A percentile compares a stretch with the other conserved stretches of the same genome.
Evolutionary conservation across 35 echinoderm and acorn worm species (phyloP).

Genomic region (Eucidaris tribuloides): DNA sequence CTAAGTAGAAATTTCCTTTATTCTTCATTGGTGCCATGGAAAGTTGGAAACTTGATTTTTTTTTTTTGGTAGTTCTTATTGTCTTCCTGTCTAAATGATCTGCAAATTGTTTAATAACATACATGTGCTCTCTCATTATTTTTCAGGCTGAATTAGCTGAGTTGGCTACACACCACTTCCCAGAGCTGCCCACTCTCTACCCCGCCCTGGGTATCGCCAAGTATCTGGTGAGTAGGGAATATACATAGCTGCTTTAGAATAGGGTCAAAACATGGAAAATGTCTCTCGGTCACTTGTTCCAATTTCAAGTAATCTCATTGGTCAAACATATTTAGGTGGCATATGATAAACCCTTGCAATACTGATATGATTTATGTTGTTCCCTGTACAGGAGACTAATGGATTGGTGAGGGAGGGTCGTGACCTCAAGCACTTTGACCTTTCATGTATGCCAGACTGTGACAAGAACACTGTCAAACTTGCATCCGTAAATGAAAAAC

Average conservation of each 20-base stretch:
- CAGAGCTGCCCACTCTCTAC: conserved; percentile 13
- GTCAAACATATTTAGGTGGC: background rate
- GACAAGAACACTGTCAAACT: conserved; percentile 24
- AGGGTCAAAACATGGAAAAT: background rate
- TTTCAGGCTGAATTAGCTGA: conserved; percentile 23
- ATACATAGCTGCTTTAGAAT: background rate
- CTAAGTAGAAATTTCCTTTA: too few species aligned
- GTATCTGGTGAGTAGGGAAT: conserved; percentile 25
- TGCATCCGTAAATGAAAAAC: background rate
- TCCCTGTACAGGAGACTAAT: conserved; percentile 9
- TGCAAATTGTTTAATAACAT: too few species aligned
- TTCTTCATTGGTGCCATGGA: too few species aligned
- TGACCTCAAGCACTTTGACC: conserved; percentile 50
- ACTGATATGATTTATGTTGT: background rate
- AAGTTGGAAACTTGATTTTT: too few species aligned
- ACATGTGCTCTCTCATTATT: background rate
- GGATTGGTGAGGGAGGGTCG: conserved; percentile 29
- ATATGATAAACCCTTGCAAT: background rate
- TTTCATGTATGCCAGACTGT: conserved; percentile 20
- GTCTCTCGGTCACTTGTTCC: background rate
- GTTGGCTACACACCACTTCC: conserved; percentile 8
- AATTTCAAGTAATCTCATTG: too few species aligned
- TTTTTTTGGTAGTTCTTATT: too few species aligned
- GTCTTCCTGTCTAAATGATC: too few species aligned
- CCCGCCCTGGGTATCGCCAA: conserved; percentile 17